Base-by-base conservation (phyloP, 2,888 invertebrate genomes). In the Merodon equestris region DNA sequence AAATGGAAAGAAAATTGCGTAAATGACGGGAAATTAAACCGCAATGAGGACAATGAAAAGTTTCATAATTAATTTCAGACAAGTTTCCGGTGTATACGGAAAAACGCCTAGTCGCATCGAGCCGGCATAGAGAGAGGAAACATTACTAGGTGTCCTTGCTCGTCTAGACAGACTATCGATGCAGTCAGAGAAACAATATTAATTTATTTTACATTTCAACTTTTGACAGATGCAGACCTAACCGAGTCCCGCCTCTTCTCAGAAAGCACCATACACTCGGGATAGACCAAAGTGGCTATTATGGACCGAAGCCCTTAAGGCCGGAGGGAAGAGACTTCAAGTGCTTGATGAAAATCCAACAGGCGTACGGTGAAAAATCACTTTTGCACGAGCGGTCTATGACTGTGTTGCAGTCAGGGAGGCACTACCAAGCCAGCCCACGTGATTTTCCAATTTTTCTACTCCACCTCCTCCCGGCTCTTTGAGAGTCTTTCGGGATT, bases 201-300 rank as follows among this genome's bases (percentile, higher is more conserved):
- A 53, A 75, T 75, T 71, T 64, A 66, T 60, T 71, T 76, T 36
- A 48, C 56, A 68, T 75, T 57, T 70, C 63, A 51, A 36, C 71
- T 66, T 76, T 72, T 72, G 76, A 76, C 76, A 72, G 76, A 76
- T 27, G 27, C 71, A 60, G 38, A 60, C 71, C 50, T 27, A 70
- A 71, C 50, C 60, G 53, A 36, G 56, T 44, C 38, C 60, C 66
- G 40, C 76, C 76, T 72, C 60, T 66, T 60, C 44, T 56, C 45
- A 58, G 38, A 70, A 48, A n/a, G 15, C n/a, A 13, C 14, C n/a
- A n/a, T n/a, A n/a, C n/a, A n/a, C n/a, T n/a, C n/a, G n/a, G n/a
- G n/a, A n/a, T n/a, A n/a, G n/a, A n/a, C n/a, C n/a, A n/a, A n/a
- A n/a, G n/a, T n/a, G n/a, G 3, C 27, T 27, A 2, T 27, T 40